These are phyloP conservation scores for Hydropsyche tenuis DNA, from an alignment of 1,140 invertebrate species.

Conservation along the genomic window DNA sequence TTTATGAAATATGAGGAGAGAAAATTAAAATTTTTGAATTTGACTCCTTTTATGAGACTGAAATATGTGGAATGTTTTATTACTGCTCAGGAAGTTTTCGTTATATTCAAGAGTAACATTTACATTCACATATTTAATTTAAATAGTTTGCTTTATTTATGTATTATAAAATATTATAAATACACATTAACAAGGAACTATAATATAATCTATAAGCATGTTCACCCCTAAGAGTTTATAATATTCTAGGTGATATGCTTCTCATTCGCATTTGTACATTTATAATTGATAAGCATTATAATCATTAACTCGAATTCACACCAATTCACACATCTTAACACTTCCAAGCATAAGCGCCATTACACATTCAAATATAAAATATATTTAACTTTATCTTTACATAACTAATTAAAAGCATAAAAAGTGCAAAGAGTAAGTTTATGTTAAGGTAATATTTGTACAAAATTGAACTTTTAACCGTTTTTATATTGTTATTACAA, in stretches of 20 bases:
- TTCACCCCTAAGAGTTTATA: background rate
- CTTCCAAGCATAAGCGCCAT: too few species aligned
- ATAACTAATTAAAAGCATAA: too few species aligned
- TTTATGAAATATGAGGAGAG: background rate
- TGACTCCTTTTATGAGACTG: constrained; percentile 25
- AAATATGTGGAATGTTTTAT: constrained; percentile 23
- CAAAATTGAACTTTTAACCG: constrained; percentile 9
- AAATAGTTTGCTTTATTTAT: constrained; percentile 13
- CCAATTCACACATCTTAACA: background rate
- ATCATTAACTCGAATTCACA: background rate
- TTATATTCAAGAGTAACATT: constrained; percentile 8
- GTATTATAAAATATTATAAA: too few species aligned
- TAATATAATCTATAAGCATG: constrained; percentile 5
- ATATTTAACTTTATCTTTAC: too few species aligned
- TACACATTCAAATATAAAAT: too few species aligned
- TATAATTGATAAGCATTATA: constrained; percentile 8
- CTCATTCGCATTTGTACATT: constrained; percentile 26
- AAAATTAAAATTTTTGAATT: constrained; percentile 9
- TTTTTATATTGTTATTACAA: constrained; percentile 26
- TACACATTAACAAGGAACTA: background rate
- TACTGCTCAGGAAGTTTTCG: constrained; percentile 2
- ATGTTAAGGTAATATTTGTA: constrained; percentile 17
- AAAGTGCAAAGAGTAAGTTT: constrained; percentile 9
- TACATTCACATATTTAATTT: constrained; percentile 26
- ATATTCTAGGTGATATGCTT: constrained; percentile 17